Evolutionary conservation across 1,140 invertebrate genomes (phyloP).

Genomic region (Drosophila mojavensis): DNA sequence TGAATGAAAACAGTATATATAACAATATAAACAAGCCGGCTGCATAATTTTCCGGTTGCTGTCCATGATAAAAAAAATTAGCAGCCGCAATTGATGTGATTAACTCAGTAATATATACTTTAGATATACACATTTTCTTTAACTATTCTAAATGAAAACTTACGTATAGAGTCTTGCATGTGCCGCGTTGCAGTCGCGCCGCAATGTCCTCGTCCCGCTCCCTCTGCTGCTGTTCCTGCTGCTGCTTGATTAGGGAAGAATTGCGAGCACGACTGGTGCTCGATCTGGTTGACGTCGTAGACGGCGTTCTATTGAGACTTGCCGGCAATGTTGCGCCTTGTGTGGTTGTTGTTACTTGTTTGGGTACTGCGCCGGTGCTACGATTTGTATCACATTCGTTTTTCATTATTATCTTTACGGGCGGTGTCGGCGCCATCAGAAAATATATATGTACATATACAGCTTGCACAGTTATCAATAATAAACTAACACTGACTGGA

Average conservation of each 20-base stretch:
- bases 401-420: constrained; percentile 50
- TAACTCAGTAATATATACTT: background rate
- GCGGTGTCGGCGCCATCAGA: constrained; percentile 60
- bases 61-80: background rate
- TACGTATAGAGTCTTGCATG: constrained; percentile 68
- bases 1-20: background rate
- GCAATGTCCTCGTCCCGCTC: constrained; percentile 67
- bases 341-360: constrained; percentile 30
- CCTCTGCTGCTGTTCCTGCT: constrained; percentile 55
- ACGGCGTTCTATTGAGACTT: constrained; percentile 51
- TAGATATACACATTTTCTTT: background rate
- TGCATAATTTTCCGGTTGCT: background rate
- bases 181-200: constrained; percentile 54
- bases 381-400: constrained; percentile 42
- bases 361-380: constrained; percentile 57
- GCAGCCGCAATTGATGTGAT: no score
- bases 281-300: constrained; percentile 23
- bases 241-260: constrained; percentile 35
- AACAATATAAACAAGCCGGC: constrained; percentile 32
- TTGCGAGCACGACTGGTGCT: constrained; percentile 37
- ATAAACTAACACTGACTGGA: constrained; percentile 20
- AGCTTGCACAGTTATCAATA: constrained; percentile 25
- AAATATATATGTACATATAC: constrained; percentile 40
- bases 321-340: constrained; percentile 43
- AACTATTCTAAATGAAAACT: constrained; percentile 26